Percentiles rank a stretch among this genome's conserved stretches.
Conservation (phyloP, 35 echinoderm and acorn worm species). For the Holothuria glaberrima region DNA sequence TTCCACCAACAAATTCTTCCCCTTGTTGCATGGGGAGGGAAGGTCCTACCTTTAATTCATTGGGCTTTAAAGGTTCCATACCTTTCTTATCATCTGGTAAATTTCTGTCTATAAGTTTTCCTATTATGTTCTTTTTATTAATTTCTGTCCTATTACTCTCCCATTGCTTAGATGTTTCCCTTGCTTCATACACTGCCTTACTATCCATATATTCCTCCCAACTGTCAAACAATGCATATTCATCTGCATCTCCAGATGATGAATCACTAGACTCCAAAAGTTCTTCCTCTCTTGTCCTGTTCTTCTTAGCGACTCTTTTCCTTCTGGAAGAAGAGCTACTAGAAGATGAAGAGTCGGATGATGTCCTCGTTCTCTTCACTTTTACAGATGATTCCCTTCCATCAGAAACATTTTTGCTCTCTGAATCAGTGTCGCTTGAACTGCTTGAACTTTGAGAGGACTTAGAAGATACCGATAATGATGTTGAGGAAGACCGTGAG, state of each 20-base stretch:
- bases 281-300: neutral
- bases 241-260: slow-evolving; percentile 19
- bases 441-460: slow-evolving; percentile 6
- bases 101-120: too few relatives aligned
- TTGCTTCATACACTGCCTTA: slow-evolving; percentile 19
- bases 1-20: too few relatives aligned
- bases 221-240: slow-evolving; percentile 35
- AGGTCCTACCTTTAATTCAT: neutral
- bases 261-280: neutral
- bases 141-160: neutral
- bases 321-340: neutral
- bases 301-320: neutral
- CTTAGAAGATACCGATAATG: slow-evolving; percentile 15
- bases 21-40: too few relatives aligned
- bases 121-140: too few relatives aligned
- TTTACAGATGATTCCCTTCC: neutral
- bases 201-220: slow-evolving; percentile 53
- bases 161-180: neutral
- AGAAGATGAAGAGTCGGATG: neutral
- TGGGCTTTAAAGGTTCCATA: neutral
- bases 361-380: neutral
- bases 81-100: too few relatives aligned
- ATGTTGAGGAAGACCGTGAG: neutral
- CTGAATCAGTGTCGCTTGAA: slow-evolving; percentile 33
- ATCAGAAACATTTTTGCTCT: neutral